phyloP scores from a whole-genome alignment of 2,888 invertebrate species.

The Ectemnius cavifrons region DNA sequence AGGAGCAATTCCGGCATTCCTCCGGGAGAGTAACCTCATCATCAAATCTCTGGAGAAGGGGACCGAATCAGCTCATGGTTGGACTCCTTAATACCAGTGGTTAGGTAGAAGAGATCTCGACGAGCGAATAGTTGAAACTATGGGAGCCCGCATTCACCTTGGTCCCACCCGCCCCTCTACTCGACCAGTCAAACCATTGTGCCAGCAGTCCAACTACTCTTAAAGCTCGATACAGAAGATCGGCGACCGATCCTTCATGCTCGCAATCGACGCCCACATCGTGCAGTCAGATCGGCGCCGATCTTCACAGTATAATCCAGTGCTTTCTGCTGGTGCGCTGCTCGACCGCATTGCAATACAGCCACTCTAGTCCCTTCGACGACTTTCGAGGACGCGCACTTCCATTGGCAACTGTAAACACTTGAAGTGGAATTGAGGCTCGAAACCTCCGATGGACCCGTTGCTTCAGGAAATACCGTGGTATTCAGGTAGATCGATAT shows the following conservation, averaged over 20 bases:
- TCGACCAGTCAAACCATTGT: slow-evolving; percentile 29
- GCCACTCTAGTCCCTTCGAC: slow-evolving; percentile 8
- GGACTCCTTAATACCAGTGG: slow-evolving; percentile 65
- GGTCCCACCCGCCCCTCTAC: slow-evolving; percentile 33
- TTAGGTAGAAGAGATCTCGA: slow-evolving; percentile 52
- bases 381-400: background rate
- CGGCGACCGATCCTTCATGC: slow-evolving; percentile 36
- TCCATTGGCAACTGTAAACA: background rate
- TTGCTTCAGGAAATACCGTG: background rate
- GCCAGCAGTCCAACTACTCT: slow-evolving; percentile 6
- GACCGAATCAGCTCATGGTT: slow-evolving; percentile 53
- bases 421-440: background rate
- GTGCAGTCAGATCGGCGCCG: slow-evolving; percentile 31
- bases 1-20: slow-evolving; percentile 27
- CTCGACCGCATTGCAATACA: slow-evolving; percentile 21
- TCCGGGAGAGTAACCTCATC: slow-evolving; percentile 13
- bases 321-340: slow-evolving; percentile 12
- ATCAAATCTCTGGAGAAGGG: slow-evolving; percentile 27
- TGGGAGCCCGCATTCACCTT: slow-evolving; percentile 46
- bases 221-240: slow-evolving; percentile 38
- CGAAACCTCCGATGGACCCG: background rate
- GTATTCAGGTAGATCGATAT: background rate
- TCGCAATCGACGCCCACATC: slow-evolving; percentile 50
- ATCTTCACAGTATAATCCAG: slow-evolving; percentile 15
- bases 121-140: slow-evolving; percentile 67